Evolutionary conservation across 2,113 vertebrate species (phyloP), one percentile per base, ranked within the genome.

Genomic region (Protomyctophum bolini): DNA sequence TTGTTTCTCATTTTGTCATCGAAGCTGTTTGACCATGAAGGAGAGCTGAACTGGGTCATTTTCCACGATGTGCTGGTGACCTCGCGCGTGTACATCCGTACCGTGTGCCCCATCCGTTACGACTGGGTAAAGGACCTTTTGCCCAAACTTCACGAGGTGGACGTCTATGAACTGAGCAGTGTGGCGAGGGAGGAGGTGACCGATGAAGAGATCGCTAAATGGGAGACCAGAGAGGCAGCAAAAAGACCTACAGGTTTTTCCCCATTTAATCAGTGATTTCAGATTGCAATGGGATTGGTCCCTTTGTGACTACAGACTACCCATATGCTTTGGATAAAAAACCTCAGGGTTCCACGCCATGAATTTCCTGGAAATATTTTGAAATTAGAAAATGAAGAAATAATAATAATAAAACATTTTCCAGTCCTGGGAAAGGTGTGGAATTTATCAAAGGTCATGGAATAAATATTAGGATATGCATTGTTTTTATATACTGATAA

Each of bases 41-140:
- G 75, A 14, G 91, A 91, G 65, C 92, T 97, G 8, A 94, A 98
- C 80, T 99, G 98, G 98, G 92, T 99, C 86, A 95, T 99, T 86
- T 98, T 99, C 91, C 96, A 98, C 6, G 96, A 97, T 15, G 94
- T 99, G 79, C 86, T 95, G 68, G 96, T 96, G 69, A 98, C 97
- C 8, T 97, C 97, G 4, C 95, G 95, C 74, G 91, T 98, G 51
- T 99, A 95, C 7, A 87, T 98, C 75, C 92, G 96, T 88, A 98
- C 96, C 0, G 94, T 96, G 60, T 98, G 98, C 87, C 97, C 97
- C 1, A 93, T 98, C 67, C 95, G 94, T 75, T 98, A 99, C 0
- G 95, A 97, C 9, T 99, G 98, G 97, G 95, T 99, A 68, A 94
- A 93, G 86, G 96, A 98, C 67, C 92, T 99, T 71, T 82, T 99